Percentiles rank a stretch among this genome's conserved stretches.
Evolutionary conservation across 1,140 invertebrate genomes (phyloP).

Genomic region (Lineus longissimus): DNA sequence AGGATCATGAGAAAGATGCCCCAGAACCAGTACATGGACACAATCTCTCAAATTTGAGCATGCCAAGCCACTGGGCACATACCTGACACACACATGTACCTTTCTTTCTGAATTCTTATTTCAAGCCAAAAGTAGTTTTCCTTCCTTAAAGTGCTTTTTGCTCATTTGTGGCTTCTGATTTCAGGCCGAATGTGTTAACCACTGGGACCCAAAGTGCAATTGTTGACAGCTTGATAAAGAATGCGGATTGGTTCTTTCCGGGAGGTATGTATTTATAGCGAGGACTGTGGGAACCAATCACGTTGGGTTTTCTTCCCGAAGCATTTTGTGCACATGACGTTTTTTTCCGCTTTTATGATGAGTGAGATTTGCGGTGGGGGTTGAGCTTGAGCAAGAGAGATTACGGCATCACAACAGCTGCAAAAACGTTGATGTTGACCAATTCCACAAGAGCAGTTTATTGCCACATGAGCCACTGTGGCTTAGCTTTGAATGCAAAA

Average conservation of each 20-base stretch:
- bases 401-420: neutral
- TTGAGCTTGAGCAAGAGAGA: no score
- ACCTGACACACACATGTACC: neutral
- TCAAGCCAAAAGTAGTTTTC: slow-evolving; percentile 4
- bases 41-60: neutral
- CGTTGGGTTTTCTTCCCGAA: neutral
- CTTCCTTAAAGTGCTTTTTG: neutral
- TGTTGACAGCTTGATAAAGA: slow-evolving; percentile 79
- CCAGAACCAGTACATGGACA: neutral
- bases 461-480: no score
- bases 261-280: slow-evolving; percentile 59
- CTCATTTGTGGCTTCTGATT: slow-evolving; percentile 17
- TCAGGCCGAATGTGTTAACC: slow-evolving; percentile 78
- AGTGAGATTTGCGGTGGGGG: neutral
- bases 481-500: no score
- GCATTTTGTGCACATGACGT: neutral
- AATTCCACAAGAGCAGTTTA: no score
- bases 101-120: neutral
- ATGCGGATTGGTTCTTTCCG: slow-evolving; percentile 82
- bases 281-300: neutral
- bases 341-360: neutral
- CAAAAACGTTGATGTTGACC: no score
- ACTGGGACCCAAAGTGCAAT: slow-evolving; percentile 76
- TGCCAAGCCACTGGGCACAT: no score
- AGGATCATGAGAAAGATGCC: neutral